Percentiles rank a stretch among this genome's conserved stretches.
Conservation (phyloP, 2,113 vertebrate genomes). For the Equus przewalskii region DNA sequence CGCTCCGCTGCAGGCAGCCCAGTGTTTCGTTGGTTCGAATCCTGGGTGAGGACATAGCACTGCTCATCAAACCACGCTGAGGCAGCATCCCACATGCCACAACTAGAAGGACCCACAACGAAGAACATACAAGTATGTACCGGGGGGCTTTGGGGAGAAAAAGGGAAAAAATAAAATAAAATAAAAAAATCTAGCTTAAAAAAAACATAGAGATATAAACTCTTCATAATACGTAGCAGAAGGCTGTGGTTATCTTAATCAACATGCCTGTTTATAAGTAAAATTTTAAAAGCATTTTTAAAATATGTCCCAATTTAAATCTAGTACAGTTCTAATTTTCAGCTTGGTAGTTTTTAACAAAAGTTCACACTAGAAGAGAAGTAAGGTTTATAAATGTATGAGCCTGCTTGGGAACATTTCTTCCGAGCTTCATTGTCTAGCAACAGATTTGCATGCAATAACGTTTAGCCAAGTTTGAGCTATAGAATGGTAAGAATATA, state of each 20-base stretch:
- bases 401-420: constrained; percentile 48
- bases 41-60: too few relatives aligned
- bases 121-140: too few relatives aligned
- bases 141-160: too few relatives aligned
- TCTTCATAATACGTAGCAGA: neutral
- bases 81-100: too few relatives aligned
- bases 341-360: constrained; percentile 45
- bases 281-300: neutral
- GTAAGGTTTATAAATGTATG: constrained; percentile 48
- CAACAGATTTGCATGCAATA: constrained; percentile 18
- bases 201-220: neutral
- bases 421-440: constrained; percentile 26
- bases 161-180: too few relatives aligned
- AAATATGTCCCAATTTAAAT: constrained; percentile 6
- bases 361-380: neutral
- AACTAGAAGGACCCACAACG: too few relatives aligned
- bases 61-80: too few relatives aligned
- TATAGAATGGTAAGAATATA: constrained; percentile 21
- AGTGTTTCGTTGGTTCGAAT: too few relatives aligned
- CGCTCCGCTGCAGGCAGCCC: too few relatives aligned
- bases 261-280: neutral
- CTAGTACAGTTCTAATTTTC: neutral
- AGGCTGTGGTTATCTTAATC: neutral
- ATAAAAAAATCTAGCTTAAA: too few relatives aligned
- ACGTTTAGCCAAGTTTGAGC: constrained; percentile 52